Percentiles rank a stretch among this genome's conserved stretches.
phyloP scores from a whole-genome alignment of 35 echinoderm and acorn worm genomes.

The Patiria miniata region DNA sequence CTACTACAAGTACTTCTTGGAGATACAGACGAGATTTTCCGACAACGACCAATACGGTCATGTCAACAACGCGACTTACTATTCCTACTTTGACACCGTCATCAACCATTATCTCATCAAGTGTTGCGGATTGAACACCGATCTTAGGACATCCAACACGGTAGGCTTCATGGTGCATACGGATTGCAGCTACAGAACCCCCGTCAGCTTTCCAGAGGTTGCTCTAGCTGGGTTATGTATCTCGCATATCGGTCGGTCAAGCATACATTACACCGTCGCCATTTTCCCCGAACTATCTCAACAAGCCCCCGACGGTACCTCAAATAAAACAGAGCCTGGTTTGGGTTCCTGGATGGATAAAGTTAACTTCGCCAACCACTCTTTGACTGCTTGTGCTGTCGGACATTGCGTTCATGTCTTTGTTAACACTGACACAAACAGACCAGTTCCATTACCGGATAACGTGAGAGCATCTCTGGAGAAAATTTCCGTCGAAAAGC shows the following conservation, averaged over 20 bases:
- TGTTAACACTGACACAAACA: constrained; percentile 56
- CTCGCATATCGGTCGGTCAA: constrained; percentile 70
- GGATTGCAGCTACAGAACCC: constrained; percentile 65
- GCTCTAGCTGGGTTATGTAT: constrained; percentile 77
- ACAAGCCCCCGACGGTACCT: neutral
- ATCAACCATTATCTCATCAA: constrained; percentile 89
- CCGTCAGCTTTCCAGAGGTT: constrained; percentile 69
- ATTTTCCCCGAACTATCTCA: constrained; percentile 65
- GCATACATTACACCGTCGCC: constrained; percentile 76
- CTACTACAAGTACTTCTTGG: constrained; percentile 83
- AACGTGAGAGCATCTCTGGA: constrained; percentile 53
- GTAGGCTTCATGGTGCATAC: constrained; percentile 90
- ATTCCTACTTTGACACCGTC: constrained; percentile 87
- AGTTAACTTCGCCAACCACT: constrained; percentile 9
- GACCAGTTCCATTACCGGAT: constrained; percentile 41
- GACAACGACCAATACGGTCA: constrained; percentile 94
- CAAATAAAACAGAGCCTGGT: neutral
- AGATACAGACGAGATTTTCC: constrained; percentile 78
- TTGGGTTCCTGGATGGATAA: neutral
- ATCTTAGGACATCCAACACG: constrained; percentile 50
- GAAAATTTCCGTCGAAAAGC: constrained; percentile 16
- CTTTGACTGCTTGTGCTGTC: constrained; percentile 69
- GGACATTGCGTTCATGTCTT: constrained; percentile 94
- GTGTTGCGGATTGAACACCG: constrained; percentile 53
- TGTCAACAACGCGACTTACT: constrained; percentile 90